Evolutionary conservation across 1,140 invertebrate species (phyloP), one percentile per base, ranked within the genome.

Genomic region (Brachionus koreanus): DNA sequence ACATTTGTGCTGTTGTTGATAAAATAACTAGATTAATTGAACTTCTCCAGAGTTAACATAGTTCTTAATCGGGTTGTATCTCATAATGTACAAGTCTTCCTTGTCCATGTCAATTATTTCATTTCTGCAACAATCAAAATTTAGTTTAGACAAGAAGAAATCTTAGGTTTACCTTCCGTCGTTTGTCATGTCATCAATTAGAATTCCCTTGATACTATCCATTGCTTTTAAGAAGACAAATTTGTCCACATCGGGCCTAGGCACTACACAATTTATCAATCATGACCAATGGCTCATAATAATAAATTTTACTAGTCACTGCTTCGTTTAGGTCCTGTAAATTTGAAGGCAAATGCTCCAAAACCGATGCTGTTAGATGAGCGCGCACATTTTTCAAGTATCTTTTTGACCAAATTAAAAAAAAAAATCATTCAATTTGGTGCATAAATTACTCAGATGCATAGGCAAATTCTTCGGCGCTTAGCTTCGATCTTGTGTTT

Each of bases 141-240:
- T 61, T 35, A 25, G 29, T 29, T 19, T 46, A 23, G 37, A 16
- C 33, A 74, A 12, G 9, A 43, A 29, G 7, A 29, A 25, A 25
- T 46, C 0, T 13, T 0, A 46, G n/a, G 9, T 9, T 23, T 46
- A 79, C 76, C 76, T 61, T 79, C 76, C 76, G 57, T 79, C 76
- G 42, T 74, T 74, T 9, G 39, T 46, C 37, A 61, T 57, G 23
- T 74, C 82, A 39, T 77, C 82, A 5, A 83, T 39, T 6, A 83
- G 16, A 35, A 83, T 63, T 39, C 82, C 82, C 13, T 81, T 75
- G 9, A 83, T 25, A 46, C 13, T 43, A 29, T 83, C 82, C 57
- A 49, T 37, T 25, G 82, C 7, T 63, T 63, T 46, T 43, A 83
- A 33, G 25, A 83, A 83, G 10, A 83, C 82, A 67, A 83, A 83